A percentile compares a stretch with the other conserved stretches of the same genome.
Conservation (phyloP, 2,888 invertebrate species). For the Ormyrus nitidulus region DNA sequence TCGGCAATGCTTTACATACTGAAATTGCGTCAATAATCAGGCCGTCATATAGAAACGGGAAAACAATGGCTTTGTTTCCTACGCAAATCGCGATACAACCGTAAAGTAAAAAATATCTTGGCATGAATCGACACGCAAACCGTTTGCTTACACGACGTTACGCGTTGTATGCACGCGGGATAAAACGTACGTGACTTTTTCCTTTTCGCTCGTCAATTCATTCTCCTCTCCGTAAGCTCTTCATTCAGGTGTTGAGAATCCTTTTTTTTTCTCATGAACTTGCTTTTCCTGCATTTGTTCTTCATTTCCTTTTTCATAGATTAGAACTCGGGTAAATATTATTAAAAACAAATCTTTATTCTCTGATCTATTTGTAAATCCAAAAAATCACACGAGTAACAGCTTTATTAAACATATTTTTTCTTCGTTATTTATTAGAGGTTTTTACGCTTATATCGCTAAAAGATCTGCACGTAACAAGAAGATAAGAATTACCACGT, state of each 20-base stretch:
- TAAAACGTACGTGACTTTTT: constrained; percentile 16
- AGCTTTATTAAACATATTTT: too few species aligned
- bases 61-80: constrained; percentile 74
- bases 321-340: too few species aligned
- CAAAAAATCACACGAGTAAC: too few species aligned
- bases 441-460: too few species aligned
- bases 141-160: constrained; percentile 60
- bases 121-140: constrained; percentile 74
- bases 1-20: constrained; percentile 39
- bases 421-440: too few species aligned
- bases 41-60: constrained; percentile 43
- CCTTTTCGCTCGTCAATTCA: not conserved
- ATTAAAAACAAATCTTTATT: too few species aligned
- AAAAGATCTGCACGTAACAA: too few species aligned
- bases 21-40: constrained; percentile 49
- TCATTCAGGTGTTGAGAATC: not conserved
- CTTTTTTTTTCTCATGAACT: constrained; percentile 22
- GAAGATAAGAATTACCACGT: too few species aligned
- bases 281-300: constrained; percentile 5
- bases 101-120: constrained; percentile 74
- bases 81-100: constrained; percentile 73
- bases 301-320: constrained; percentile 9
- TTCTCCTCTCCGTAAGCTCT: not conserved
- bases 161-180: constrained; percentile 14
- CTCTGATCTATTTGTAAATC: too few species aligned